Percentiles rank a stretch among this genome's conserved stretches.
Conservation (phyloP, 2,797 vertebrate species). For the Neopelma chrysocephalum region DNA sequence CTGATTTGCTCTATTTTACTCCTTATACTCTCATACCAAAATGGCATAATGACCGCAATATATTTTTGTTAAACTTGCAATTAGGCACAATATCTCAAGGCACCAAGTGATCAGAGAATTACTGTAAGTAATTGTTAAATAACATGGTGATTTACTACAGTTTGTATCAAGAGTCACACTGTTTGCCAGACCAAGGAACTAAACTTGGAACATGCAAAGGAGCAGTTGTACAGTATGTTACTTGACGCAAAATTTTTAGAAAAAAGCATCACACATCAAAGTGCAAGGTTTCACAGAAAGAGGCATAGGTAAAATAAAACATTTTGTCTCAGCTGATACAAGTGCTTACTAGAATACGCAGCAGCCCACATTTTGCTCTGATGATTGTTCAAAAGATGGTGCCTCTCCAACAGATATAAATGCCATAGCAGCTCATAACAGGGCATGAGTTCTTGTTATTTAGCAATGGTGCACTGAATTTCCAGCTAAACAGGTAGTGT, state of each 20-base stretch:
- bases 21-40: background rate
- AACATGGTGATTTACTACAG: background rate
- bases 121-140: slow-evolving; percentile 13
- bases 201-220: background rate
- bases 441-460: background rate
- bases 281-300: background rate
- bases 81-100: slow-evolving; percentile 20
- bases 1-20: slow-evolving; percentile 36
- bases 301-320: background rate
- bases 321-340: background rate
- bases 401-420: background rate
- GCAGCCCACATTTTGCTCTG: background rate
- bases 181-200: background rate
- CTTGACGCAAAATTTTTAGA: background rate
- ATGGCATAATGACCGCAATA: background rate
- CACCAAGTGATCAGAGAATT: background rate
- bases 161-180: background rate
- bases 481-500: background rate
- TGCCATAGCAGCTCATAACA: background rate
- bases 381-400: background rate
- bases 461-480: background rate
- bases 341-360: background rate
- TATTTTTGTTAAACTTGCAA: slow-evolving; percentile 33
- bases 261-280: background rate
- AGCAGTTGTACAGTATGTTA: background rate